Evolutionary conservation across 2,888 invertebrate genomes (phyloP), one percentile per base, ranked within the genome.

Genomic region (Temnothorax rugatulus): DNA sequence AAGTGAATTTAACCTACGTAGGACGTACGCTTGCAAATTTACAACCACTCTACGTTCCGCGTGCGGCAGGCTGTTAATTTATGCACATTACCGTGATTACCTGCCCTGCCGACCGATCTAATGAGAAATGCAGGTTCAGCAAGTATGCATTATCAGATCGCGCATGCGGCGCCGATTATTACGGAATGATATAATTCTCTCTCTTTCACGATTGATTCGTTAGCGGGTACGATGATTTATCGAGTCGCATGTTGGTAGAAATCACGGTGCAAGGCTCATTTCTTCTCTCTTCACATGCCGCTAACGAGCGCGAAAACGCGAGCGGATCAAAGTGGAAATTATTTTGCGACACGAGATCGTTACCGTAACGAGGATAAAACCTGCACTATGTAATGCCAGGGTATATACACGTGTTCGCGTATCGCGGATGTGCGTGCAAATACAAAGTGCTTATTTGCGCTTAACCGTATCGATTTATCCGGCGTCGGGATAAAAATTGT

Each of bases 281-380:
- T 61, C 25, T n/a, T 29, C 13, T 41, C 21, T 59, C n/a, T 79
- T 79, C 47, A 47, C 59, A 64, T 82, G 66, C 73, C 34, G 18
- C 52, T 76, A 63, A 61, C 57, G 63, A 71, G 38, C 64, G 13
- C 64, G 64, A 41, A 73, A 50, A 47, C 64, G 44, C 41, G 44
- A 50, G 21, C 25, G 38, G 52, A 73, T 52, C 63, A 2, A 2
- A 57, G 18, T 57, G 25, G 41, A 76, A 76, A 81, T 74, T 44
- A 63, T 74, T 76, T 82, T 38, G n/a, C n/a, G 38, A 63, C 74
- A 75, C n/a, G 50, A 75, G 76, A 54, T 54, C 25, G 74, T 82
- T 82, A 76, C 52, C 52, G 75, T 64, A 64, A 82, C 82, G 63
- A 75, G 29, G 5, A 82, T 64, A 64, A 82, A 82, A 11, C 34